Evolutionary conservation across 1,140 invertebrate species (phyloP), one percentile per base, ranked within the genome.

Genomic region (Drosophila mayri): DNA sequence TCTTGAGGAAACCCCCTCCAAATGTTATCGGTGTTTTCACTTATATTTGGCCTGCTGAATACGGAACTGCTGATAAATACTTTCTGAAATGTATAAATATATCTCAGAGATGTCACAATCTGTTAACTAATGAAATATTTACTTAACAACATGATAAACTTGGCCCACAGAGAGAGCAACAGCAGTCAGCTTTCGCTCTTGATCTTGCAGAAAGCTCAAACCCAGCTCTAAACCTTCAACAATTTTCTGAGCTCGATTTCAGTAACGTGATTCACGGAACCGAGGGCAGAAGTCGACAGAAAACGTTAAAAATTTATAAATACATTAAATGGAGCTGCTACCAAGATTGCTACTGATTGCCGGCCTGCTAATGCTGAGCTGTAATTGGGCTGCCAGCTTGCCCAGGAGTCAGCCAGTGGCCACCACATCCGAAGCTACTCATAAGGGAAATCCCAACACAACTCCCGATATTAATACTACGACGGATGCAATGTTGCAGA

Each of bases 291-390:
- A 60, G 44, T 68, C 41, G 10, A 20, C n/a, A 50, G 5, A 37
- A 11, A 47, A 50, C 18, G 20, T 11, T 0, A 3, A n/a, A 54
- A 22, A 16, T 14, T 12, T 14, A 46, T 10, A 41, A 20, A 43
- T 14, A 46, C 4, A 25, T 25, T 25, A 16, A 32, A 18, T 54
- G 32, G 18, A 73, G 14, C 35, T 72, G 37, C 30, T 50, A 10
- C 37, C 67, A 25, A 72, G 30, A 72, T 18, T 22, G 5, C n/a
- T 72, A 4, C n/a, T 73, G 12, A 50, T 73, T 16, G 14, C 16
- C 4, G 37, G 52, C 32, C 52, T 72, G 22, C 10, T 72, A 11
- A 60, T 73, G 67, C 30, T 73, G 22, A 72, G 44, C 30, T 72
- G 70, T 67, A 38, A 73, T 16, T 50, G 54, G 64, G 32, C 22